Percentiles rank a stretch among this genome's conserved stretches.
These are phyloP conservation scores for Pammene aurita DNA, from an alignment of 2,888 invertebrate genomes.

Conservation along the genomic window DNA sequence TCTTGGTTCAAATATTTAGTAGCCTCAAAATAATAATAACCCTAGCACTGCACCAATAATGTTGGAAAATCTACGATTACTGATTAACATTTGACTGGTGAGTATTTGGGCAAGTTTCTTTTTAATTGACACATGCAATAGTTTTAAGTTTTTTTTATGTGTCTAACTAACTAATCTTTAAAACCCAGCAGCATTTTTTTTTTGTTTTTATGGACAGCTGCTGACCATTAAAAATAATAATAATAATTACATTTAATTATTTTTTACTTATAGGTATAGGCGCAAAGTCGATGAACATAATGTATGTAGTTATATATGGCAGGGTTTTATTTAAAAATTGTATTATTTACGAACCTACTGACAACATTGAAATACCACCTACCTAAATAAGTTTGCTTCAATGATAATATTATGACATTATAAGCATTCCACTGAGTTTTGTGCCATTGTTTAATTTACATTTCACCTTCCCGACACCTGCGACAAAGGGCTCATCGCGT, in stretches of 20 bases:
- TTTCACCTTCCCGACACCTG: neutral
- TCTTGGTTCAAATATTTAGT: too few species aligned
- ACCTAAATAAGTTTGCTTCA: neutral
- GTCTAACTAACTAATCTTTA: too few species aligned
- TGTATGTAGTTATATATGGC: neutral
- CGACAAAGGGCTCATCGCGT: neutral
- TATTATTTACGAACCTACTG: neutral
- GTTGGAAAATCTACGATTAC: too few species aligned
- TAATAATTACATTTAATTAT: too few species aligned
- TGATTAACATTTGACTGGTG: neutral
- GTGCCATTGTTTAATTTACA: slow-evolving; percentile 13
- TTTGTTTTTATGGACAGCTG: too few species aligned
- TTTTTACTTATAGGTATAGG: neutral
- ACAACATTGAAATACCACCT: neutral
- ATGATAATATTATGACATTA: slow-evolving; percentile 8
- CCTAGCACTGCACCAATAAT: too few species aligned
- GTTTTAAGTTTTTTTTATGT: too few species aligned
- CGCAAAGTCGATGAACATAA: neutral
- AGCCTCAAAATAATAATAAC: too few species aligned
- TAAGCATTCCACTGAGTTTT: neutral
- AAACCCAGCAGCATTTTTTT: too few species aligned
- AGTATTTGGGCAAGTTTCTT: neutral
- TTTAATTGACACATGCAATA: neutral
- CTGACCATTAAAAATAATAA: too few species aligned
- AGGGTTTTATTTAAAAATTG: neutral